These are phyloP conservation scores for Darevskia nairensis DNA, from an alignment of 2,797 vertebrate genomes.

Conservation along the genomic window DNA sequence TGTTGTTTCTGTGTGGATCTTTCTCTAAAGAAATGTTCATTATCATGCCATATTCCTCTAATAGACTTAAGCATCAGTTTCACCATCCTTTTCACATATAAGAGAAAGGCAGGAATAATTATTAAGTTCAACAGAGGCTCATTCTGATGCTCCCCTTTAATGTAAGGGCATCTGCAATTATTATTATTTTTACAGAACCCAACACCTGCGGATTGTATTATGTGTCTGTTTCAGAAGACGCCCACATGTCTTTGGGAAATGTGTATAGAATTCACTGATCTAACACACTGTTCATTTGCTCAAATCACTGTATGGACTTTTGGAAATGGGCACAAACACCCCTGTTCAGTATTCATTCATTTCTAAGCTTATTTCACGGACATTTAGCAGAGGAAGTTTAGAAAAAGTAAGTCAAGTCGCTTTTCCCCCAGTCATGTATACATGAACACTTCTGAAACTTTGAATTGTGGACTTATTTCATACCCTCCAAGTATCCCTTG, in stretches of 20 bases:
- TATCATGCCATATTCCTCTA: constrained; percentile 5
- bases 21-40: constrained; percentile 26
- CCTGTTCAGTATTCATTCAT: neutral
- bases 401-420: neutral
- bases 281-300: neutral
- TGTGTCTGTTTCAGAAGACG: neutral
- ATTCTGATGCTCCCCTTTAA: neutral
- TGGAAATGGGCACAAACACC: neutral
- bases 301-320: neutral
- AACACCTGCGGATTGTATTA: neutral
- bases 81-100: constrained; percentile 1
- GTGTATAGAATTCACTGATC: neutral
- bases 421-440: neutral
- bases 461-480: neutral
- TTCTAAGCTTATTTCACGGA: neutral
- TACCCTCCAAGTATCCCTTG: too few species aligned
- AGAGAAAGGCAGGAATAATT: constrained; percentile 24
- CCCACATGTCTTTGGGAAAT: neutral
- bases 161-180: constrained; percentile 11
- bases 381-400: neutral
- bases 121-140: constrained; percentile 22
- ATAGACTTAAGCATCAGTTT: constrained; percentile 9
- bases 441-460: neutral
- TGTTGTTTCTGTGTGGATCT: constrained; percentile 17
- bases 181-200: neutral